phyloP scores from a whole-genome alignment of 2,797 vertebrate genomes.

The Rhinophrynus dorsalis region DNA sequence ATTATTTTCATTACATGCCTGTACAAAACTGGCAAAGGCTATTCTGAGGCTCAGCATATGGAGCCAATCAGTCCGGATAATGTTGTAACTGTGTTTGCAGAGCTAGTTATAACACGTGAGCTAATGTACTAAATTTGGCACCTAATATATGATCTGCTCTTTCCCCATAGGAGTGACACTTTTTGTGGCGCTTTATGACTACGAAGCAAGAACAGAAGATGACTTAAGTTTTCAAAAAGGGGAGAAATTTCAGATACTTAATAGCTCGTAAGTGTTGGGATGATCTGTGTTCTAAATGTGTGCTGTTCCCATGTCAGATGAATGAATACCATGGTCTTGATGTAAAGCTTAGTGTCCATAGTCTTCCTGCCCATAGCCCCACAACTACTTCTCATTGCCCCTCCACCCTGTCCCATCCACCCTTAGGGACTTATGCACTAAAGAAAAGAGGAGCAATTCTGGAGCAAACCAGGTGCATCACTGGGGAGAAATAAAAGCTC shows the following conservation, averaged over 20 bases:
- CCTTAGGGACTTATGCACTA: no score
- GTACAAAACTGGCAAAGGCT: constrained; percentile 5
- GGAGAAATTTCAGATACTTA: constrained; percentile 95
- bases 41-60: constrained; percentile 19
- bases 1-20: constrained; percentile 8
- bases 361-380: no score
- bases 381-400: no score
- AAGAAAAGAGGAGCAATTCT: no score
- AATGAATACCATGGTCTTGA: no score
- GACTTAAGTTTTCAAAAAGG: constrained; percentile 97
- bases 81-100: not conserved
- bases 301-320: no score
- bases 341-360: no score
- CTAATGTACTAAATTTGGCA: constrained; percentile 1
- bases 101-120: constrained; percentile 6
- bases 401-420: no score
- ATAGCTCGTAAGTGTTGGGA: constrained; percentile 90
- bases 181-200: constrained; percentile 97
- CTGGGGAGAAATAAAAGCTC: no score
- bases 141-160: constrained; percentile 42
- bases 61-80: constrained; percentile 13
- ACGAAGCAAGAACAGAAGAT: constrained; percentile 93
- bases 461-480: no score
- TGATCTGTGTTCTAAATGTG: not conserved
- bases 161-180: constrained; percentile 86